Evolutionary conservation across 2,113 vertebrate genomes (phyloP).

Genomic region (Scortum barcoo): DNA sequence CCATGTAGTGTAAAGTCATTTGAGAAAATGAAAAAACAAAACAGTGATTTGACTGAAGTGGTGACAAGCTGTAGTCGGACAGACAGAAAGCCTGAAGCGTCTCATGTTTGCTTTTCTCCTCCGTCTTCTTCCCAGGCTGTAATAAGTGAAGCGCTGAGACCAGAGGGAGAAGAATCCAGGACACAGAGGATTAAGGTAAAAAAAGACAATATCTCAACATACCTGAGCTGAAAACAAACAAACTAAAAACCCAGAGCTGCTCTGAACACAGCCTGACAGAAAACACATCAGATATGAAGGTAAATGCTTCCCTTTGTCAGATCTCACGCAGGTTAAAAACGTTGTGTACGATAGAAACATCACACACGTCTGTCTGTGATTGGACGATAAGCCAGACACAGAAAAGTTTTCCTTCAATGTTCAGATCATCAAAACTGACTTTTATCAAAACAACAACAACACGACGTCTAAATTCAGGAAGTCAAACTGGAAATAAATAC

Average conservation of each 20-base stretch:
- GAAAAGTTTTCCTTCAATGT: background rate
- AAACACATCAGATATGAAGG: background rate
- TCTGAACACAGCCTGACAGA: background rate
- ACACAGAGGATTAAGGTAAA: slow-evolving; percentile 21
- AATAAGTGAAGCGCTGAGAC: slow-evolving; percentile 13
- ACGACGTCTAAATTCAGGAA: background rate
- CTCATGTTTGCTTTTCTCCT: background rate
- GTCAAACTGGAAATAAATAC: background rate
- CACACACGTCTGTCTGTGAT: too few relatives aligned
- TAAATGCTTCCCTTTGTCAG: too few relatives aligned
- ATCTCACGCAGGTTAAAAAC: too few relatives aligned
- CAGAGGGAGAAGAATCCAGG: background rate
- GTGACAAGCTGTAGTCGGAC: slow-evolving; percentile 2
- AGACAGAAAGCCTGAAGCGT: background rate
- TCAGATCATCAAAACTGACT: background rate
- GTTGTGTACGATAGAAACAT: too few relatives aligned
- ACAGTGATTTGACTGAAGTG: background rate
- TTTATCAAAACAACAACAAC: background rate
- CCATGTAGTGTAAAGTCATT: background rate
- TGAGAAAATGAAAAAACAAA: background rate
- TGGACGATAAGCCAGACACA: background rate
- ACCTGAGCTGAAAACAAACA: background rate
- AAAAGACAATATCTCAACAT: slow-evolving; percentile 30
- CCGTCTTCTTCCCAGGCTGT: background rate
- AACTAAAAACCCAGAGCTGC: background rate